Conservation (phyloP, 2,797 vertebrate species). For the Chelidonichthys spinosus region DNA sequence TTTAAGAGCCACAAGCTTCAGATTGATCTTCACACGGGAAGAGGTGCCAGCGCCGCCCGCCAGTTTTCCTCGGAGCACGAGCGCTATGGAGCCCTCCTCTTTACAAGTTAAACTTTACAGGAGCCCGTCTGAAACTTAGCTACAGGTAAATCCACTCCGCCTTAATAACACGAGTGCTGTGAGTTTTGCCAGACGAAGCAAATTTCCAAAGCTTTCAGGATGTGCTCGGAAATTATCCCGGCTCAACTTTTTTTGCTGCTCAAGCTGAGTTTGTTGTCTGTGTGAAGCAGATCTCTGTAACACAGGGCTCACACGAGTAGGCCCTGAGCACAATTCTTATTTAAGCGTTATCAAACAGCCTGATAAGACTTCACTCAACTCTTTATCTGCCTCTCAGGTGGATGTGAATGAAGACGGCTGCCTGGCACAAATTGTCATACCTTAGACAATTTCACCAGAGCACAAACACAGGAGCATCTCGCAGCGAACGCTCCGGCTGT, state of each 20-base stretch:
- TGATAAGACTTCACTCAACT: constrained; percentile 63
- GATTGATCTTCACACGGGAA: constrained; percentile 38
- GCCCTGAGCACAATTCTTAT: constrained; percentile 70
- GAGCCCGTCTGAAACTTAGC: constrained; percentile 40
- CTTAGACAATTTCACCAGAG: constrained; percentile 48
- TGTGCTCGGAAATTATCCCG: constrained; percentile 48
- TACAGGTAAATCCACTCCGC: constrained; percentile 62
- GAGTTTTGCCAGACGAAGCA: constrained; percentile 63
- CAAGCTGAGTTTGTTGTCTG: constrained; percentile 60
- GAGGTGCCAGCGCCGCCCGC: constrained; percentile 1
- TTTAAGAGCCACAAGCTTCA: constrained; percentile 33
- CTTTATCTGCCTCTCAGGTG: constrained; percentile 71
- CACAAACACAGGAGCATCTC: constrained; percentile 40
- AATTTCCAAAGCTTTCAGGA: constrained; percentile 56
- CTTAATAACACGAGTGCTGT: constrained; percentile 62
- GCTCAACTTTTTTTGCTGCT: constrained; percentile 53
- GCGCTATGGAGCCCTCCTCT: constrained; percentile 27
- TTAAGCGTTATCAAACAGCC: constrained; percentile 64
- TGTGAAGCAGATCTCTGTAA: constrained; percentile 51
- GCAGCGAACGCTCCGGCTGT: constrained; percentile 18
- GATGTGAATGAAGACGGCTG: constrained; percentile 55
- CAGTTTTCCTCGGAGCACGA: constrained; percentile 39
- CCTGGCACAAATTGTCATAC: constrained; percentile 54
- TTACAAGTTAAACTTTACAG: constrained; percentile 60
- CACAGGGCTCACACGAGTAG: constrained; percentile 43